phyloP scores from a whole-genome alignment of 2,888 invertebrate species.

The Leucoptera coffeella region DNA sequence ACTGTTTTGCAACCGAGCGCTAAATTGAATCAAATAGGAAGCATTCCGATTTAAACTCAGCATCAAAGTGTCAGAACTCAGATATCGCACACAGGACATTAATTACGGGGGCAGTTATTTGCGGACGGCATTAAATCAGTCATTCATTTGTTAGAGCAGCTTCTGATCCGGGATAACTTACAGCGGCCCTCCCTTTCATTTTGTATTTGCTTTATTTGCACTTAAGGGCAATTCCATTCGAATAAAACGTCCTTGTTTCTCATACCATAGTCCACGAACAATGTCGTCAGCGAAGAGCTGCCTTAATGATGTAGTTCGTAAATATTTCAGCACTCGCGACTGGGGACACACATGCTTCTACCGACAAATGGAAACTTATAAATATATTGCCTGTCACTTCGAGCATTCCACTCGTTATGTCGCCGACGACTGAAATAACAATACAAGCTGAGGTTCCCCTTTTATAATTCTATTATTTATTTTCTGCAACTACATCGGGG shows the following conservation, averaged over 20 bases:
- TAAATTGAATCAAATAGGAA: conserved; percentile 3
- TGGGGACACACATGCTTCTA: conserved; percentile 27
- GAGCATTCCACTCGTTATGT: conserved; percentile 35
- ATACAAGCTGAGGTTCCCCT: too few species aligned
- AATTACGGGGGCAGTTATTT: conserved; percentile 21
- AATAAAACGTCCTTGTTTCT: too few species aligned
- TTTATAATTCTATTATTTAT: too few species aligned
- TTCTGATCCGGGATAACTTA: conserved; percentile 19
- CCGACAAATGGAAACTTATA: conserved; percentile 40
- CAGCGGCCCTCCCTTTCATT: too few species aligned
- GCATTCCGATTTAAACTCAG: too few species aligned
- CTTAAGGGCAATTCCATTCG: too few species aligned
- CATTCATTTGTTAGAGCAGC: conserved; percentile 13
- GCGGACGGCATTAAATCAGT: conserved; percentile 30
- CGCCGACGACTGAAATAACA: conserved; percentile 47
- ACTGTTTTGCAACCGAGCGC: too few species aligned
- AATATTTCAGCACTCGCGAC: conserved; percentile 36
- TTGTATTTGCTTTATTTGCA: too few species aligned
- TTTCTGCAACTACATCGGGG: too few species aligned
- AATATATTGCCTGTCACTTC: conserved; percentile 33
- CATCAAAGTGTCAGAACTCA: conserved; percentile 9
- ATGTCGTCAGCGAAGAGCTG: conserved; percentile 14
- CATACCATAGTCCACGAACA: too few species aligned
- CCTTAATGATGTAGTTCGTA: conserved; percentile 47
- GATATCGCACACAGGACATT: conserved; percentile 13